phyloP scores from a whole-genome alignment of 2,888 invertebrate species.

The Brachyptera risi region DNA sequence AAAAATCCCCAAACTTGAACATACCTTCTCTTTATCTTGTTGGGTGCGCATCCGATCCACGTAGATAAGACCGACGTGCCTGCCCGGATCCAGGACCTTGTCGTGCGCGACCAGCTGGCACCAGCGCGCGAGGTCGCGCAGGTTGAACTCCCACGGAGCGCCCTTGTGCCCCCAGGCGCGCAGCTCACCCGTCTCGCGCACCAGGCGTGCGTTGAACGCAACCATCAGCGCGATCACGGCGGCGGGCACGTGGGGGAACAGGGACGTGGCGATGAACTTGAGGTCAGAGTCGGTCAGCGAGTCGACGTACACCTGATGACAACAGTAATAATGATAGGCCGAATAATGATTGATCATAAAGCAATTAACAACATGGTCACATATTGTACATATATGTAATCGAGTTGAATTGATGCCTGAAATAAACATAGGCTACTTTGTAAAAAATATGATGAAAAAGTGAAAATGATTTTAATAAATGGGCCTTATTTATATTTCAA shows the following conservation, averaged over 20 bases:
- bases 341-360: too few species aligned
- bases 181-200: conserved; percentile 58
- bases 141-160: conserved; percentile 95
- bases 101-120: conserved; percentile 63
- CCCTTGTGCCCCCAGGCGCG: conserved; percentile 67
- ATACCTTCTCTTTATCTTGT: conserved; percentile 73
- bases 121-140: conserved; percentile 93
- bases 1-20: too few species aligned
- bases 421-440: too few species aligned
- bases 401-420: too few species aligned
- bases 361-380: too few species aligned
- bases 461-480: too few species aligned
- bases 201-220: conserved; percentile 67
- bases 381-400: too few species aligned
- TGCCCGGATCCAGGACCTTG: conserved; percentile 47
- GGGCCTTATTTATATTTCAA: too few species aligned
- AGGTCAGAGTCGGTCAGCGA: conserved; percentile 59
- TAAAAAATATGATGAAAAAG: too few species aligned
- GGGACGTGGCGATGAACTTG: conserved; percentile 57
- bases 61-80: conserved; percentile 75
- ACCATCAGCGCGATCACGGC: conserved; percentile 68
- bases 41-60: conserved; percentile 78
- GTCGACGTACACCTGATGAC: conserved; percentile 59
- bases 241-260: conserved; percentile 58
- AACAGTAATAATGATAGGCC: too few species aligned